A percentile compares a stretch with the other conserved stretches of the same genome.
These are phyloP conservation scores for Thecocarcelia acutangulata DNA, from an alignment of 2,888 invertebrate species.

Conservation along the genomic window DNA sequence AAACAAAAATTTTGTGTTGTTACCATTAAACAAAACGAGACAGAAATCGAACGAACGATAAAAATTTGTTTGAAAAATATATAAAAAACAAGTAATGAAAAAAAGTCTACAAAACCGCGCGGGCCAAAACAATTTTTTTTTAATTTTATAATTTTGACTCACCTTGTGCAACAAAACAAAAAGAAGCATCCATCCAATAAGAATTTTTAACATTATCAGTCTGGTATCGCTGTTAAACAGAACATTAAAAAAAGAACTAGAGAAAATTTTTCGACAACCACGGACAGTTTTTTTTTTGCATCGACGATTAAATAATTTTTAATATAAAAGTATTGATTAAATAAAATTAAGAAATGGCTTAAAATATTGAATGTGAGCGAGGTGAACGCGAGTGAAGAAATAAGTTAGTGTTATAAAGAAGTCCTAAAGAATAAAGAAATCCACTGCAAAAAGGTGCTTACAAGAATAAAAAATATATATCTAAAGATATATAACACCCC, in stretches of 20 bases:
- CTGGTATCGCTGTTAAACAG: slow-evolving; percentile 30
- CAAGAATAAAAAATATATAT: slow-evolving; percentile 37
- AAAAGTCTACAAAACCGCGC: too few species aligned
- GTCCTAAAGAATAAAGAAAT: slow-evolving; percentile 40
- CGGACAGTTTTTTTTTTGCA: slow-evolving; percentile 53
- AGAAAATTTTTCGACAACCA: slow-evolving; percentile 54
- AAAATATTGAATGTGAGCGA: slow-evolving; percentile 26
- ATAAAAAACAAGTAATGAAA: too few species aligned
- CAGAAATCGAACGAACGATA: too few species aligned
- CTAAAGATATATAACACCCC: slow-evolving; percentile 38
- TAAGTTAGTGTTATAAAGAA: slow-evolving; percentile 33
- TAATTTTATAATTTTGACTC: too few species aligned
- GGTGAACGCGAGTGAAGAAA: slow-evolving; percentile 39
- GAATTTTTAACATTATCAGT: slow-evolving; percentile 13
- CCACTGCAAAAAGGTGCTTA: slow-evolving; percentile 51
- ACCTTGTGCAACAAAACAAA: too few species aligned
- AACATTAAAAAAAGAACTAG: slow-evolving; percentile 38
- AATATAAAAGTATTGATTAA: slow-evolving; percentile 66
- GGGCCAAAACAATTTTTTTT: too few species aligned
- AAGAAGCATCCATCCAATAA: slow-evolving; percentile 39
- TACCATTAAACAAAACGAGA: too few species aligned
- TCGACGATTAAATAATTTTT: slow-evolving; percentile 66
- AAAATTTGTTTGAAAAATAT: too few species aligned
- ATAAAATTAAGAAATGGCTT: slow-evolving; percentile 45
- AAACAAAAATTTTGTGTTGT: too few species aligned